phyloP scores from a whole-genome alignment of 1,140 invertebrate species.

The Ostrea edulis region DNA sequence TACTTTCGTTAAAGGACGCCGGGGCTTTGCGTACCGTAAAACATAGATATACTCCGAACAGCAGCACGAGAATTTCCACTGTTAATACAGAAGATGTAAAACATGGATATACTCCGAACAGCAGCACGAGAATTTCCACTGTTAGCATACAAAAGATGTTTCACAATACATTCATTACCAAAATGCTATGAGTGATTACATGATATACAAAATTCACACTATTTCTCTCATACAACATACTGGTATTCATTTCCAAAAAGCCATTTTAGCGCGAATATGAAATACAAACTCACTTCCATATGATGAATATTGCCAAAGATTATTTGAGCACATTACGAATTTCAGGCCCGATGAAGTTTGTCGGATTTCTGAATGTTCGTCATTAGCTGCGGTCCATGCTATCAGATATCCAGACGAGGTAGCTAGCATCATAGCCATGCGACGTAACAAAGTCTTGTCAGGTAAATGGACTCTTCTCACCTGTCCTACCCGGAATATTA shows the following conservation, averaged over 20 bases:
- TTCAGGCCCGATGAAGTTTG: conserved; percentile 64
- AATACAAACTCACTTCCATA: conserved; percentile 59
- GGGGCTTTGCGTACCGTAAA: conserved; percentile 93
- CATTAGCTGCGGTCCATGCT: conserved; percentile 89
- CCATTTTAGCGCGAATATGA: no score
- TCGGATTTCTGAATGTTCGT: conserved; percentile 85
- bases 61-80: conserved; percentile 93
- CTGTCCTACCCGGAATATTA: conserved; percentile 95
- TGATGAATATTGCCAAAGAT: conserved; percentile 67
- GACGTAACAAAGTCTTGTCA: conserved; percentile 93
- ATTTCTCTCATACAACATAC: background rate
- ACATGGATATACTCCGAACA: conserved; percentile 94
- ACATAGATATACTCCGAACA: conserved; percentile 94
- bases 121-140: conserved; percentile 92
- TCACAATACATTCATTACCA: no score
- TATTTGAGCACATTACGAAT: conserved; percentile 63
- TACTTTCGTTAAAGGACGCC: conserved; percentile 94
- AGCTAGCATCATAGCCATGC: conserved; percentile 92
- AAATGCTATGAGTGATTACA: no score
- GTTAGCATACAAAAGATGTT: background rate
- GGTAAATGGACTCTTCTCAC: conserved; percentile 96
- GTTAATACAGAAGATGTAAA: conserved; percentile 81
- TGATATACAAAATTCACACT: background rate
- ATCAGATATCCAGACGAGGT: conserved; percentile 93
- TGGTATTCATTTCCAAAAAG: background rate